Conservation (phyloP, 2,888 invertebrate species). For the Yponomeuta plumbellus region DNA sequence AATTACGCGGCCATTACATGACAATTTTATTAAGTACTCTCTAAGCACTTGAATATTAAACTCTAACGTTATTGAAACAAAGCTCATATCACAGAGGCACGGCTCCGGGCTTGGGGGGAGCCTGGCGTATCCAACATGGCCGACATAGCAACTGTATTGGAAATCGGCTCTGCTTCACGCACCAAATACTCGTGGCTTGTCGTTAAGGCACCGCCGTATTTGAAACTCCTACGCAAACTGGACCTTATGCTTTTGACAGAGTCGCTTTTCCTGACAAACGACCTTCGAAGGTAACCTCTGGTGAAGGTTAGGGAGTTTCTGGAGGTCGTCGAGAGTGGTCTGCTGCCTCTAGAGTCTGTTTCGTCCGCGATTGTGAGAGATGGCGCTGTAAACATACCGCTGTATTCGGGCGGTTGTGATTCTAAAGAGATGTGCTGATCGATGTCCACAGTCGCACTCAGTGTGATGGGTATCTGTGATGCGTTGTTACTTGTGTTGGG, state of each 20-base stretch:
- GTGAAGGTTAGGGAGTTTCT: constrained; percentile 53
- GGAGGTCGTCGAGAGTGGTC: constrained; percentile 42
- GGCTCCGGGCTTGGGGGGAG: constrained; percentile 45
- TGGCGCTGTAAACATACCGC: constrained; percentile 41
- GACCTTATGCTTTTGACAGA: constrained; percentile 63
- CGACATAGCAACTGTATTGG: constrained; percentile 67
- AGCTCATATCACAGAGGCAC: constrained; percentile 55
- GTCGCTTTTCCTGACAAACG: constrained; percentile 62
- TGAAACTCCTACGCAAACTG: constrained; percentile 59
- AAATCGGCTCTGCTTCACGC: constrained; percentile 78
- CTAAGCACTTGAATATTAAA: constrained; percentile 8
- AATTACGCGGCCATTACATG: constrained; percentile 11
- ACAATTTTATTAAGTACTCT: constrained; percentile 4
- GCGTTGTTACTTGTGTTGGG: constrained; percentile 40
- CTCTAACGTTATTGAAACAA: background rate
- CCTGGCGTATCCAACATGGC: constrained; percentile 48
- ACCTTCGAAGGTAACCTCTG: constrained; percentile 53
- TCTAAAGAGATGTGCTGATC: constrained; percentile 31
- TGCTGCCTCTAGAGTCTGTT: constrained; percentile 33
- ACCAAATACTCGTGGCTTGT: constrained; percentile 78
- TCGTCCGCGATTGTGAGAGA: constrained; percentile 54
- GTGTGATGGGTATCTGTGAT: constrained; percentile 56
- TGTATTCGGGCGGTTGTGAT: constrained; percentile 42
- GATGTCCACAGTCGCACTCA: constrained; percentile 61
- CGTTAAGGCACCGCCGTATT: constrained; percentile 57